phyloP scores from a whole-genome alignment of 2,797 vertebrate genomes.

The Lateolabrax maculatus region DNA sequence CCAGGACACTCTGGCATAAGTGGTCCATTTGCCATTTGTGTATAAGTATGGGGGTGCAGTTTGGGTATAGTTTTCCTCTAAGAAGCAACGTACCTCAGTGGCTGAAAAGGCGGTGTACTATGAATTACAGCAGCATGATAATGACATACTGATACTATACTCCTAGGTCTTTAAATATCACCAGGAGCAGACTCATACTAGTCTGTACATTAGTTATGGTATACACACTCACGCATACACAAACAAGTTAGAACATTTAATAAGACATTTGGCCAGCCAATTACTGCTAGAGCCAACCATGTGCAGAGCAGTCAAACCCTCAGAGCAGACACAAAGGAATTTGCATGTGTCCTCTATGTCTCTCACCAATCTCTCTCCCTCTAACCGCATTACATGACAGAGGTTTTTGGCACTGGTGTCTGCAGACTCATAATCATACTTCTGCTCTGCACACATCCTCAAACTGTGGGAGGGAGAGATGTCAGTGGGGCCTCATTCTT shows the following conservation, averaged over 20 bases:
- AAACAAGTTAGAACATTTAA: conserved; percentile 36
- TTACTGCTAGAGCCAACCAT: conserved; percentile 25
- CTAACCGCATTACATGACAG: conserved; percentile 58
- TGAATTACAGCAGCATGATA: conserved; percentile 19
- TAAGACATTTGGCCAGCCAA: conserved; percentile 31
- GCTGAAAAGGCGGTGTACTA: not conserved
- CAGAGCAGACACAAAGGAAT: conserved; percentile 24
- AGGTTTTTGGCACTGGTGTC: conserved; percentile 38
- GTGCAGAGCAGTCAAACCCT: conserved; percentile 21
- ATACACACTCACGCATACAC: conserved; percentile 9
- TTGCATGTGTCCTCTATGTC: conserved; percentile 38
- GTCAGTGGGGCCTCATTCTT: conserved; percentile 72
- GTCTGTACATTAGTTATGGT: not conserved
- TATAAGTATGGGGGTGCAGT: not conserved
- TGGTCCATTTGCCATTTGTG: conserved; percentile 37
- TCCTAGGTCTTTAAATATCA: conserved; percentile 30
- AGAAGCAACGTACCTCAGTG: conserved; percentile 29
- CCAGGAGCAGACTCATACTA: conserved; percentile 1
- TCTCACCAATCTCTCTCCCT: conserved; percentile 38
- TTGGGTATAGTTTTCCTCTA: conserved; percentile 13
- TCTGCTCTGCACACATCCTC: conserved; percentile 49
- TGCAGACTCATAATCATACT: conserved; percentile 54
- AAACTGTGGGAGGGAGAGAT: conserved; percentile 52
- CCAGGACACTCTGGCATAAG: conserved; percentile 24
- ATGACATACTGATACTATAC: conserved; percentile 3